Evolutionary conservation across 2,113 vertebrate species (phyloP).

Genomic region (Patagioenas fasciata): DNA sequence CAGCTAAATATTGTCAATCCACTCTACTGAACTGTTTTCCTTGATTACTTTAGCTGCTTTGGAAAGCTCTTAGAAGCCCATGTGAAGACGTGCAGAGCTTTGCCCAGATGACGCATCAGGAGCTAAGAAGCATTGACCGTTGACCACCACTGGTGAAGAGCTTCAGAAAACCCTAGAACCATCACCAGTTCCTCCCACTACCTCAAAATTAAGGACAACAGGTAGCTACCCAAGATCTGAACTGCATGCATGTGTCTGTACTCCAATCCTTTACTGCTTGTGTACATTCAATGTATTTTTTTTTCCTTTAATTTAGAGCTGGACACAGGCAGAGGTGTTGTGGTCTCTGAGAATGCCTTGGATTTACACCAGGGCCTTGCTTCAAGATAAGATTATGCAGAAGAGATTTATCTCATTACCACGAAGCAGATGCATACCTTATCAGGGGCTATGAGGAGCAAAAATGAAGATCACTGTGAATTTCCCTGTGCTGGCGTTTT

Average conservation of each 20-base stretch:
- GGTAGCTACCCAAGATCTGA: background rate
- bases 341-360: background rate
- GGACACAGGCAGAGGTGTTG: background rate
- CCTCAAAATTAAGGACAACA: background rate
- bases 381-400: background rate
- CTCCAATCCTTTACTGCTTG: background rate
- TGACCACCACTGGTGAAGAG: background rate
- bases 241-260: background rate
- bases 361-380: background rate
- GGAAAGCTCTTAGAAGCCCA: background rate
- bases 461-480: background rate
- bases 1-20: background rate
- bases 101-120: background rate
- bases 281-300: no score
- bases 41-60: background rate
- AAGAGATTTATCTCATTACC: background rate
- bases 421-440: background rate
- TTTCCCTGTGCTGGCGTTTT: background rate
- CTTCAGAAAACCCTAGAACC: background rate
- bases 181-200: no score
- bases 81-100: background rate
- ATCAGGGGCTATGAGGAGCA: background rate
- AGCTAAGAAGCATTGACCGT: background rate
- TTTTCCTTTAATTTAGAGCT: background rate
- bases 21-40: background rate